Conservation (phyloP, 2,113 vertebrate species). For the Labrus mixtus region DNA sequence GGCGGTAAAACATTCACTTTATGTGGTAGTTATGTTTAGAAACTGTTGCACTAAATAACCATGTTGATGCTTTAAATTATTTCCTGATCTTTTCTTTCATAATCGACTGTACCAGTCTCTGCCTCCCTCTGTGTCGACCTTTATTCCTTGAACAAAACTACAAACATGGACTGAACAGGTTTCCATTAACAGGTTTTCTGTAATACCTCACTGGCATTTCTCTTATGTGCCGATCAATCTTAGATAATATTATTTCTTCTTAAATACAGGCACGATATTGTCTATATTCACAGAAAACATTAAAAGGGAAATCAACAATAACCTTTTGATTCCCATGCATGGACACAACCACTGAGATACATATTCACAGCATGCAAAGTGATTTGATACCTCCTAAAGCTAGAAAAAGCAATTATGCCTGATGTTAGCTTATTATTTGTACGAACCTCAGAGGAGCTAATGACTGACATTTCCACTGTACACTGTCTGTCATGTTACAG, state of each 20-base stretch:
- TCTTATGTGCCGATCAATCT: conserved; percentile 1
- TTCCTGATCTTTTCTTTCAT: neutral
- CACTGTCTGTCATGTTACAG: conserved; percentile 66
- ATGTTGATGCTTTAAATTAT: neutral
- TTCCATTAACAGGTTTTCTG: too few relatives aligned
- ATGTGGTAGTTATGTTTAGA: neutral
- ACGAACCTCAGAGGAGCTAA: conserved; percentile 36
- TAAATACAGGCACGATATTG: conserved; percentile 1
- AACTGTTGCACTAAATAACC: neutral
- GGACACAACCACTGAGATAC: neutral
- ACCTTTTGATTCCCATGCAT: neutral
- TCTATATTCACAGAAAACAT: neutral
- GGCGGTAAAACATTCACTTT: neutral
- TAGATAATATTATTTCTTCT: neutral
- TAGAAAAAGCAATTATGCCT: conserved; percentile 5
- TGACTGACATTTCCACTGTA: conserved; percentile 50
- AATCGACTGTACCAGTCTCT: neutral
- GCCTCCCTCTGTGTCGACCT: neutral
- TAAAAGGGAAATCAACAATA: neutral
- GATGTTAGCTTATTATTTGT: conserved; percentile 39
- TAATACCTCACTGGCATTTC: neutral
- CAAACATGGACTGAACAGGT: too few relatives aligned
- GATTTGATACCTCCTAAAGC: conserved; percentile 35
- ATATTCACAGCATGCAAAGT: conserved; percentile 20
- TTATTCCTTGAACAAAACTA: too few relatives aligned